phyloP scores from a whole-genome alignment of 1,140 invertebrate genomes.

The Orchesella cincta region DNA sequence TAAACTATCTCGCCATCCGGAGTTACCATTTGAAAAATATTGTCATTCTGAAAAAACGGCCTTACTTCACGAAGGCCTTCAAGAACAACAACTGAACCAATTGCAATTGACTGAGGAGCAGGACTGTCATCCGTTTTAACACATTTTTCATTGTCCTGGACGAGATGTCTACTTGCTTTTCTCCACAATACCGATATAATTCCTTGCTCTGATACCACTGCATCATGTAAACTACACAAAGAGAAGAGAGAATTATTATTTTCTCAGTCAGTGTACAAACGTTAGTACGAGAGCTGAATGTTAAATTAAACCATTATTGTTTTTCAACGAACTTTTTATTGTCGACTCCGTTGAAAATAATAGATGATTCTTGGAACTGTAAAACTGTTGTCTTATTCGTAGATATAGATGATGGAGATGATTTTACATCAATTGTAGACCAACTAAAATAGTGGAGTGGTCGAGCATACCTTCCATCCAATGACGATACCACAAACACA shows the following conservation, averaged over 20 bases:
- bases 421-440: neutral
- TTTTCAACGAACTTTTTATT: too few relatives aligned
- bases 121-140: neutral
- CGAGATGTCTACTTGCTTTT: neutral
- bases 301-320: too few relatives aligned
- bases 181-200: constrained; percentile 8
- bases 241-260: neutral
- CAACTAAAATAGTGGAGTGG: neutral
- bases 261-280: too few relatives aligned
- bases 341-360: too few relatives aligned
- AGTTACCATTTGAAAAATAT: constrained; percentile 40
- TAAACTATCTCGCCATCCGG: constrained; percentile 46
- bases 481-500: neutral
- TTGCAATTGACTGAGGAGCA: constrained; percentile 9
- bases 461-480: neutral
- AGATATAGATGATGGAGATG: neutral
- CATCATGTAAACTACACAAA: neutral
- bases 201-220: constrained; percentile 18
- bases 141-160: neutral
- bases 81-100: constrained; percentile 28
- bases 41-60: constrained; percentile 26
- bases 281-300: too few relatives aligned
- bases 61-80: constrained; percentile 35
- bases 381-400: neutral
- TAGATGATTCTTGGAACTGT: neutral